Evolutionary conservation across 1,140 invertebrate species (phyloP).

Genomic region (Melanaphis sacchari): DNA sequence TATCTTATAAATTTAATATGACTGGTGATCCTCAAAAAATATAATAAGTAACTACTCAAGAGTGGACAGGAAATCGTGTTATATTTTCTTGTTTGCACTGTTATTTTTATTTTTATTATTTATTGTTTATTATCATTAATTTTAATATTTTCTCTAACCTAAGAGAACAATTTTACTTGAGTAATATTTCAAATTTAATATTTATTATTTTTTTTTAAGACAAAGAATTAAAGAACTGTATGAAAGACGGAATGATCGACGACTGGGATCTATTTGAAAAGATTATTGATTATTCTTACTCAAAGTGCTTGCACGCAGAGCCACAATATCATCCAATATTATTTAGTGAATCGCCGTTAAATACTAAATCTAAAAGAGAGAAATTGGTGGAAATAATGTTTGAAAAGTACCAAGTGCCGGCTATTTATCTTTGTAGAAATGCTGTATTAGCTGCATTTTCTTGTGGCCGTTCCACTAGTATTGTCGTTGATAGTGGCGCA

Average conservation of each 20-base stretch:
- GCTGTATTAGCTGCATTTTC: constrained; percentile 89
- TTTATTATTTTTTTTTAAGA: not conserved
- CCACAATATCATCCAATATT: constrained; percentile 83
- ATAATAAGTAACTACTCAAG: no score
- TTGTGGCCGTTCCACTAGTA: constrained; percentile 82
- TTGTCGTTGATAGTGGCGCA: constrained; percentile 86
- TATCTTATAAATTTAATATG: no score
- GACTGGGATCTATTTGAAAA: constrained; percentile 93
- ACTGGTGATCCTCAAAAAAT: no score
- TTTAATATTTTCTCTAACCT: no score
- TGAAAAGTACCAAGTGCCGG: constrained; percentile 90
- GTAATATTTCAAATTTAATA: no score
- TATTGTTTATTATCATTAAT: no score
- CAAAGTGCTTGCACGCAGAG: constrained; percentile 78
- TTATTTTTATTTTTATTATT: no score
- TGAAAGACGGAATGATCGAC: constrained; percentile 90
- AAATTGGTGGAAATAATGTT: constrained; percentile 88
- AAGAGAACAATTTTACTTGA: not conserved
- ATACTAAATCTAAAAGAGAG: constrained; percentile 80
- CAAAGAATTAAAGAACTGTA: constrained; percentile 77
- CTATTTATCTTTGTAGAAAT: constrained; percentile 88
- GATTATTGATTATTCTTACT: constrained; percentile 80
- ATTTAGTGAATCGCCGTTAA: constrained; percentile 89
- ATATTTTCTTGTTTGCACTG: no score
- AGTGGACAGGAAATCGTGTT: no score